Evolutionary conservation across 2,113 vertebrate genomes (phyloP), one percentile per base, ranked within the genome.

Genomic region (Sula dactylatra): DNA sequence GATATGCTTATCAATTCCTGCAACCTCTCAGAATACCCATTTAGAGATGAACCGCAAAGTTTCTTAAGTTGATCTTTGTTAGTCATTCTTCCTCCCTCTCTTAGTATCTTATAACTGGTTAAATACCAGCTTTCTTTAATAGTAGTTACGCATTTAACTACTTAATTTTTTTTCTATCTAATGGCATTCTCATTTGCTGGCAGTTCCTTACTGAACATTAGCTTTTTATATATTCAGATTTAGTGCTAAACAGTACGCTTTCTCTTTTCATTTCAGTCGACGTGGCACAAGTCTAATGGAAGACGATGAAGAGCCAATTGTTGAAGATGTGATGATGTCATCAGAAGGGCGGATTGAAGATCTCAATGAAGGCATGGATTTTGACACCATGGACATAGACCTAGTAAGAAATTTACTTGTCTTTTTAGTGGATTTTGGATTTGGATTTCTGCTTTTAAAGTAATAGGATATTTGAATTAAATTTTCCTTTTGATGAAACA

Each of bases 241-340:
- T 56, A 50, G 21, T 82, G 21, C 50, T 97, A 81, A 93, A 88
- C 45, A 45, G 2, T 25, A 4, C 6, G 17, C 61, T 88, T 71
- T 91, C 82, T 45, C 83, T 94, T 96, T 88, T 62, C 82, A 67
- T 97, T 88, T 76, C 97, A 99, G 99, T 98, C 99, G 99, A 94
- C 99, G 99, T 96, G 99, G 99, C 95, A 99, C 99, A 91, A 99
- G 99, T 95, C 98, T 99, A 81, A 99, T 99, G 99, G 99, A 99
- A 97, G 99, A 99, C 88, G 99, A 99, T 56, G 99, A 99, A 96
- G 99, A 99, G 97, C 99, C 99, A 12, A 99, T 99, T 71, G 99
- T 99, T 93, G 99, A 99, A 98, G 99, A 99, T 76, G 99, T 99
- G 94, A 99, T 99, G 99, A 99, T 99, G 99, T 99, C 99, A 77